Percentiles rank a stretch among this genome's conserved stretches.
These are phyloP conservation scores for Panagrolaimus sp. DNA, from an alignment of 1,140 invertebrate genomes.

Conservation along the genomic window DNA sequence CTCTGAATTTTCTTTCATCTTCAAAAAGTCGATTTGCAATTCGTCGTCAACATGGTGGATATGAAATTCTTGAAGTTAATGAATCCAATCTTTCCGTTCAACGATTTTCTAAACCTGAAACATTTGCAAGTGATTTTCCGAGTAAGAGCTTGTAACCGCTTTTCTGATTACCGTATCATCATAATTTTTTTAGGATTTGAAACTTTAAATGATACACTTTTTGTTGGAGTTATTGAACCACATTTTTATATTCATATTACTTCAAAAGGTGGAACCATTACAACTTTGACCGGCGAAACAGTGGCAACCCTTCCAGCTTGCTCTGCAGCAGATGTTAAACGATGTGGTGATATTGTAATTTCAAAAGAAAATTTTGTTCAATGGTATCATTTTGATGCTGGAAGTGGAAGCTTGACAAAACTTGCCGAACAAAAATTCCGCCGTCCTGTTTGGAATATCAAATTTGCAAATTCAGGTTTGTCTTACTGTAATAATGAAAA, in stretches of 20 bases:
- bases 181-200: background rate
- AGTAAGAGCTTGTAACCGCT: no score
- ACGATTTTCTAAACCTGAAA: background rate
- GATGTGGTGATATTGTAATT: background rate
- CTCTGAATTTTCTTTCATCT: background rate
- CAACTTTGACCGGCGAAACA: background rate
- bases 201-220: background rate
- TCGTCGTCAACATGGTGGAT: background rate
- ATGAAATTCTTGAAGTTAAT: background rate
- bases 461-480: background rate
- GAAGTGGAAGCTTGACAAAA: background rate
- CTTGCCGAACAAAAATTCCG: background rate
- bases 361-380: background rate
- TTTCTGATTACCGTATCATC: background rate
- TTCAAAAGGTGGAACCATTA: background rate
- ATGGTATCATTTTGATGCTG: background rate
- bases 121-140: background rate
- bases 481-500: no score
- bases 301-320: background rate
- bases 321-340: background rate
- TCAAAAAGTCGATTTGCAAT: background rate
- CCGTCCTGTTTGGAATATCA: background rate
- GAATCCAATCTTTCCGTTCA: background rate
- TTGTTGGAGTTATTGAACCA: slow-evolving; percentile 2
- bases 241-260: background rate